These are phyloP conservation scores for Trinorchestia longiramus DNA, from an alignment of 1,140 invertebrate species.

Conservation along the genomic window DNA sequence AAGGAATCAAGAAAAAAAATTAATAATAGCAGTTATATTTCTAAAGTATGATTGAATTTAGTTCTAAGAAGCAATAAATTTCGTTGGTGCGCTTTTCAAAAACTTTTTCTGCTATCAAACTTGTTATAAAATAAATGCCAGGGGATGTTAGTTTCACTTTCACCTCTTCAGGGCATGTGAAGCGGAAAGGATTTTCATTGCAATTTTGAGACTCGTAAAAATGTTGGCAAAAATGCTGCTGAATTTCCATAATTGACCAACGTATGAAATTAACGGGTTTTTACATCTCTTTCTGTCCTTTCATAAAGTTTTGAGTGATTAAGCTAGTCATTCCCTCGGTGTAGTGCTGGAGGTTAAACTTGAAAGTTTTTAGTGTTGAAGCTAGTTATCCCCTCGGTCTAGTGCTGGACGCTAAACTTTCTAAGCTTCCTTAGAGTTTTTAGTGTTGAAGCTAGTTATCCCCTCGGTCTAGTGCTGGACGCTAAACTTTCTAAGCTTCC, in stretches of 20 bases:
- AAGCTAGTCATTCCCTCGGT: not conserved
- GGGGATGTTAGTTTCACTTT: not conserved
- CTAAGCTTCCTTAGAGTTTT: too few relatives aligned
- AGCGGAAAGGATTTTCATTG: not conserved
- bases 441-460: too few relatives aligned
- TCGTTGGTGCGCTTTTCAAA: not conserved
- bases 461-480: too few relatives aligned
- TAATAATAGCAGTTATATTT: not conserved
- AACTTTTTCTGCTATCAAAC: not conserved
- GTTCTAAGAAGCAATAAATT: too few relatives aligned
- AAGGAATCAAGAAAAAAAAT: not conserved
- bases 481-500: too few relatives aligned
- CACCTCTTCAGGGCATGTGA: not conserved
- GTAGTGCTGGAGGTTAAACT: too few relatives aligned
- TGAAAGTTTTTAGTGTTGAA: too few relatives aligned
- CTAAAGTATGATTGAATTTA: too few relatives aligned
- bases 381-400: too few relatives aligned
- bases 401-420: too few relatives aligned
- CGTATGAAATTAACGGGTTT: not conserved
- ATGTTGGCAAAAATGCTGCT: not conserved
- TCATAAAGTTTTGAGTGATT: not conserved
- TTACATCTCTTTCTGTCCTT: not conserved
- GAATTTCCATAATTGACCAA: not conserved
- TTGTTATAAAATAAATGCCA: not conserved
- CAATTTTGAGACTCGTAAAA: not conserved